A percentile compares a stretch with the other conserved stretches of the same genome.
phyloP scores from a whole-genome alignment of 1,140 invertebrate genomes.

The Parasteatoda tepidariorum region DNA sequence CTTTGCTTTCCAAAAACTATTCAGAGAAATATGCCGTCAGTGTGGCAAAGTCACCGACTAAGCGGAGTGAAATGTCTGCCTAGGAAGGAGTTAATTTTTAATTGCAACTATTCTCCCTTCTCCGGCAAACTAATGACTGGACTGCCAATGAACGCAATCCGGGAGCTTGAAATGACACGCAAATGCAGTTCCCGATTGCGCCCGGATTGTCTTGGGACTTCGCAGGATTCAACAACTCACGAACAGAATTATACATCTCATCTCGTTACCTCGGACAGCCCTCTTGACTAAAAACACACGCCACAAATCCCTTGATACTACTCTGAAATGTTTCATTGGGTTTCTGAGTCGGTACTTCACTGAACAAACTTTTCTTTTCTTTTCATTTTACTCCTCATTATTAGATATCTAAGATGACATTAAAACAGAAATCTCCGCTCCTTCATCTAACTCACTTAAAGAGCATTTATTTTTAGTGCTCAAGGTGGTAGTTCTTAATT shows the following conservation, averaged over 20 bases:
- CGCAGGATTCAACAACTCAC: slow-evolving; percentile 24
- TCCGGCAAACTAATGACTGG: slow-evolving; percentile 49
- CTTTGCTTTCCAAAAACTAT: slow-evolving; percentile 8
- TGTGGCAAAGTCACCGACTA: slow-evolving; percentile 2
- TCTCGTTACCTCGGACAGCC: slow-evolving; percentile 14
- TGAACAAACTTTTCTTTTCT: too few relatives aligned
- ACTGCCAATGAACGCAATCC: slow-evolving; percentile 47
- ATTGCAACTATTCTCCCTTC: slow-evolving; percentile 33
- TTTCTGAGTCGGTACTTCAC: too few relatives aligned
- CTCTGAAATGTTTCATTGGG: background rate
- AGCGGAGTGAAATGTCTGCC: slow-evolving; percentile 25
- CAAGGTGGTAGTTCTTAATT: too few relatives aligned
- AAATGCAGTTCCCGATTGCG: slow-evolving; percentile 54
- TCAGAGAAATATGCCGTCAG: background rate
- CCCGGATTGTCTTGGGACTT: slow-evolving; percentile 46
- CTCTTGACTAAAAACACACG: slow-evolving; percentile 39
- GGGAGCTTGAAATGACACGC: slow-evolving; percentile 48
- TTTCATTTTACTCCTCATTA: too few relatives aligned
- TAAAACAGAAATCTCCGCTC: too few relatives aligned
- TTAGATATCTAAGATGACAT: too few relatives aligned
- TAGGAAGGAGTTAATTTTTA: slow-evolving; percentile 48
- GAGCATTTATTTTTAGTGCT: too few relatives aligned
- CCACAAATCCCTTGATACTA: slow-evolving; percentile 16
- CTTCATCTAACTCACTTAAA: too few relatives aligned
- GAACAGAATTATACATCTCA: slow-evolving; percentile 44